Evolutionary conservation across 2,888 invertebrate species (phyloP), one percentile per base, ranked within the genome.

Genomic region (Epinotia ramella): DNA sequence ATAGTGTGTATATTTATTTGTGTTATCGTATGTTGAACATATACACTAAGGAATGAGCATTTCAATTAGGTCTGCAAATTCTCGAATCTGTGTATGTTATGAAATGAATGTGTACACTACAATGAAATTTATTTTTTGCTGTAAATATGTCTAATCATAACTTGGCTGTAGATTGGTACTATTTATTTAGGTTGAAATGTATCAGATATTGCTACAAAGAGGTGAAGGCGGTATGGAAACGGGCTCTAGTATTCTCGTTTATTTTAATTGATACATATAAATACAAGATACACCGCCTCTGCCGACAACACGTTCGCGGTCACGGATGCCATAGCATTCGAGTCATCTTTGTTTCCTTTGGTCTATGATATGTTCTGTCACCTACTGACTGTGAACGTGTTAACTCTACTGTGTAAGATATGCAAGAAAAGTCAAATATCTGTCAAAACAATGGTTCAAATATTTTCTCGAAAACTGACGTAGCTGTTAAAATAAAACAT

Each of bases 11-110:
- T 90, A 90, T 91, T 90, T 91, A 90, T 89, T 88, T 89, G 85
- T 91, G 88, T 90, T 84, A 88, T 91, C 85, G 89, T 88, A 88
- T 88, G 85, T 88, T 85, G 83, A 85, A 82, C 84, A 84, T 85
- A 82, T 82, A 78, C 79, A 82, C 78, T 80, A 79, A 77, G 77
- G 77, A 80, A 79, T 78, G 78, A 79, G 16, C 69, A 78, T 79
- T 83, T 78, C 69, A 73, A 73, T 73, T 56, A 28, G 57, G 65
- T 65, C 72, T 65, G 65, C 59, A 7, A 57, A 46, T 66, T 66
- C 75, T 66, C 65, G 60, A 66, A 66, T 73, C 59, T 53, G 66
- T 46, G 24, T n/a, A 66, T 66, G 66, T 53, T 33, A 33, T 66
- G 66, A 33, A 66, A 66, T 53, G 57, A 57, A 40, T 67, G 67